Conservation (phyloP, 2,888 invertebrate genomes). For the Liopterus haemorrhoidalis region DNA sequence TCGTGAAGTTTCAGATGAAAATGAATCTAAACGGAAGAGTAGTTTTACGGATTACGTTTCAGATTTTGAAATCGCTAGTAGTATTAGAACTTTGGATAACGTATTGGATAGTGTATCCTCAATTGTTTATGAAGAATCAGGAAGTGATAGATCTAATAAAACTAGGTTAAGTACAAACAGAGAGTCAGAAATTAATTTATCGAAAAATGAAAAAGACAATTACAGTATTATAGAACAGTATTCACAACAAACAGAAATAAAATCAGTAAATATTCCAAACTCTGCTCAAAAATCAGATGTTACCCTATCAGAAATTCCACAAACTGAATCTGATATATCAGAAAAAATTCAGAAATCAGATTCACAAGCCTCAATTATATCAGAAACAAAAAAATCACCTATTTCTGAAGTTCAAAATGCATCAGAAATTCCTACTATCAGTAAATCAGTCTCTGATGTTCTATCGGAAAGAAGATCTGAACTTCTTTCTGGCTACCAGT, state of each 20-base stretch:
- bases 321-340: neutral
- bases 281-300: neutral
- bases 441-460: neutral
- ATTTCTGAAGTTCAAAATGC: neutral
- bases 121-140: too few relatives aligned
- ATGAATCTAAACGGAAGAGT: constrained; percentile 7
- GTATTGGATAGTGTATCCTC: too few relatives aligned
- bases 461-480: neutral
- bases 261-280: neutral
- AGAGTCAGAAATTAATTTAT: too few relatives aligned
- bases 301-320: too few relatives aligned
- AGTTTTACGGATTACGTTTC: too few relatives aligned
- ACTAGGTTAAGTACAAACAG: too few relatives aligned
- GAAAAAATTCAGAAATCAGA: neutral
- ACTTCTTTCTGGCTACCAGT: neutral
- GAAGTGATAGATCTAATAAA: too few relatives aligned
- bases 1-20: constrained; percentile 13
- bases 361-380: neutral
- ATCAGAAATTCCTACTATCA: neutral
- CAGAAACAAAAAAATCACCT: constrained; percentile 1
- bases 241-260: neutral
- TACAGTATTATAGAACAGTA: neutral
- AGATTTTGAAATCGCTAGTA: too few relatives aligned
- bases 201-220: too few relatives aligned
- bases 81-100: too few relatives aligned